Conservation (phyloP, 2,888 invertebrate species). For the Acanthosepion esculentum region DNA sequence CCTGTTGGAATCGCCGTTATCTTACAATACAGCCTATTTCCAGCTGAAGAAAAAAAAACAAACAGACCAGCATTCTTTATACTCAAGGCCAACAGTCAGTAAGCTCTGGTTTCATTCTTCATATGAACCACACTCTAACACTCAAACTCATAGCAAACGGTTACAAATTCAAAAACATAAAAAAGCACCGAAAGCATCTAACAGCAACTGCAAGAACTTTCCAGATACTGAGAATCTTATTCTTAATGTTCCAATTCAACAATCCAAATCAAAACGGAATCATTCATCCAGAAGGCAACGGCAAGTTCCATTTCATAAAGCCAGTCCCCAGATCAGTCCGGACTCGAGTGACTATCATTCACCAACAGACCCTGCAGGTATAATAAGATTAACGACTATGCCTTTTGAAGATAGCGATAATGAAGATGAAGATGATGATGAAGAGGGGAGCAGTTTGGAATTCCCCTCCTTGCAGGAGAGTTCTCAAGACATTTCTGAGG, state of each 20-base stretch:
- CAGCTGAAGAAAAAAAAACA: slow-evolving; percentile 24
- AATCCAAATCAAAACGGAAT: background rate
- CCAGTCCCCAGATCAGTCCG: background rate
- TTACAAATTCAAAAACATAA: background rate
- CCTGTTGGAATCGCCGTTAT: background rate
- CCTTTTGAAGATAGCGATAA: background rate
- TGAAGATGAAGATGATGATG: background rate
- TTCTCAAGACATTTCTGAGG: background rate
- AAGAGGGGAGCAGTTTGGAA: background rate
- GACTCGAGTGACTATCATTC: background rate
- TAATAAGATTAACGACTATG: background rate
- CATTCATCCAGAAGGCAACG: background rate
- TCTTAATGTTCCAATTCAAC: background rate
- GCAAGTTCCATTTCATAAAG: background rate
- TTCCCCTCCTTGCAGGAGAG: background rate
- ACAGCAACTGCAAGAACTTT: background rate
- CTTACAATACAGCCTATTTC: slow-evolving; percentile 43
- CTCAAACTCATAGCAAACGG: background rate
- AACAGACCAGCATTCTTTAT: background rate
- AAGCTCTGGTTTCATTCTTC: background rate
- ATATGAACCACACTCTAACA: background rate
- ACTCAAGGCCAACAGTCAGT: background rate
- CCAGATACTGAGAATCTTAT: background rate
- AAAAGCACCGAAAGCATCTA: background rate
- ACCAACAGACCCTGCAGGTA: background rate